These are phyloP conservation scores for Nomada ruficornis DNA, from an alignment of 2,888 invertebrate species.

Conservation along the genomic window DNA sequence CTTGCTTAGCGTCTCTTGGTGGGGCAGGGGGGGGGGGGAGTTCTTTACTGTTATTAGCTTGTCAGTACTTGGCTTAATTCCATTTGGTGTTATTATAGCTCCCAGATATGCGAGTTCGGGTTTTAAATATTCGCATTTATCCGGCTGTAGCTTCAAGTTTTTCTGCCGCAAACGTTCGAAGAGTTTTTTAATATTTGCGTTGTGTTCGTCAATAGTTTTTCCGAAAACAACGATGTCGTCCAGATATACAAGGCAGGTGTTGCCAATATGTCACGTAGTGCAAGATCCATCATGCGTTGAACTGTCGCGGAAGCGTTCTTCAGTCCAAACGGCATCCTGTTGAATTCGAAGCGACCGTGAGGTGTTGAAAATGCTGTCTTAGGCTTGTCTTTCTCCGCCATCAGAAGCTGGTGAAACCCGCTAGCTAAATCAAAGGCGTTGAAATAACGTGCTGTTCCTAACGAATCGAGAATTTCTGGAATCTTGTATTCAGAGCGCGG, in stretches of 20 bases:
- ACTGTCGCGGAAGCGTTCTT: conserved; percentile 32
- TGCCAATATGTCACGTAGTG: neutral
- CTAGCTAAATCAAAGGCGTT: neutral
- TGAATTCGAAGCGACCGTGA: conserved; percentile 24
- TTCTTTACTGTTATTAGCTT: conserved; percentile 5
- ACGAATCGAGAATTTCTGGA: neutral
- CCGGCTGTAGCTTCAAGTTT: neutral
- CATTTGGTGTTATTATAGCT: conserved; percentile 17
- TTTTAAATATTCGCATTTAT: neutral
- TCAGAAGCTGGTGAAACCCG: neutral
- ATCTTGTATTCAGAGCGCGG: neutral
- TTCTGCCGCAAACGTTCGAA: neutral
- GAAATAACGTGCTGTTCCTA: conserved; percentile 15
- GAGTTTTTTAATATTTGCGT: neutral
- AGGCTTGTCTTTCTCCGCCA: neutral
- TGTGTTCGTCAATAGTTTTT: conserved; percentile 11
- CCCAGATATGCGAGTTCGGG: conserved; percentile 31
- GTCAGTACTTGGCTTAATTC: conserved; percentile 5
- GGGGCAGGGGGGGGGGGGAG: neutral
- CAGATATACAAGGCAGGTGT: conserved; percentile 23
- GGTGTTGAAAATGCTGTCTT: conserved; percentile 34
- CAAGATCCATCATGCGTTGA: conserved; percentile 9
- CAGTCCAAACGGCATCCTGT: conserved; percentile 33
- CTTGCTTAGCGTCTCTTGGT: conserved; percentile 6
- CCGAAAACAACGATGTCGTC: conserved; percentile 30